These are phyloP conservation scores for Toxotes jaculatrix DNA, from an alignment of 2,113 vertebrate species.

Conservation along the genomic window DNA sequence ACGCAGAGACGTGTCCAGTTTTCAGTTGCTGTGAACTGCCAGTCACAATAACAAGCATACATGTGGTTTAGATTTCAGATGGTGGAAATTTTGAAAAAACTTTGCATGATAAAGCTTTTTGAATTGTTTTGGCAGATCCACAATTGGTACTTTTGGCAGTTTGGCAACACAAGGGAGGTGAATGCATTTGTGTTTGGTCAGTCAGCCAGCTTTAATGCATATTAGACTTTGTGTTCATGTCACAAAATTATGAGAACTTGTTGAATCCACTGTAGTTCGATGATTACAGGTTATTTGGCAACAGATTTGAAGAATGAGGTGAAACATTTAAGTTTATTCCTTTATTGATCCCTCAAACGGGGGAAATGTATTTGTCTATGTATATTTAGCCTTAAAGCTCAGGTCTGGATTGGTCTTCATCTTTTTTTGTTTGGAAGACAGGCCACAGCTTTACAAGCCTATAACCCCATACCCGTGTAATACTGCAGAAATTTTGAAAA, in stretches of 20 bases:
- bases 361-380: too few relatives aligned
- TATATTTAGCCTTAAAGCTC: background rate
- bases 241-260: too few relatives aligned
- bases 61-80: background rate
- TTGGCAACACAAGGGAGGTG: background rate
- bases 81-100: background rate
- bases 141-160: background rate
- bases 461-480: background rate
- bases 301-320: background rate
- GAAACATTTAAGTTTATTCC: too few relatives aligned
- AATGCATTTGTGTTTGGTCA: background rate
- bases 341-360: too few relatives aligned
- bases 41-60: background rate
- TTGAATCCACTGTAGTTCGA: background rate
- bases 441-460: background rate
- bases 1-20: background rate
- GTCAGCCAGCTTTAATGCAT: background rate
- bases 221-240: too few relatives aligned
- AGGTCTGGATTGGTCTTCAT: background rate
- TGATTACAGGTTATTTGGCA: background rate
- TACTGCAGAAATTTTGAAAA: background rate
- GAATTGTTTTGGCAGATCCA: background rate
- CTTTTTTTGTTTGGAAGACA: background rate
- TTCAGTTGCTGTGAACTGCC: slow-evolving; percentile 5
- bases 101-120: background rate